phyloP scores from a whole-genome alignment of 2,797 vertebrate species.

The Macropodus opercularis region DNA sequence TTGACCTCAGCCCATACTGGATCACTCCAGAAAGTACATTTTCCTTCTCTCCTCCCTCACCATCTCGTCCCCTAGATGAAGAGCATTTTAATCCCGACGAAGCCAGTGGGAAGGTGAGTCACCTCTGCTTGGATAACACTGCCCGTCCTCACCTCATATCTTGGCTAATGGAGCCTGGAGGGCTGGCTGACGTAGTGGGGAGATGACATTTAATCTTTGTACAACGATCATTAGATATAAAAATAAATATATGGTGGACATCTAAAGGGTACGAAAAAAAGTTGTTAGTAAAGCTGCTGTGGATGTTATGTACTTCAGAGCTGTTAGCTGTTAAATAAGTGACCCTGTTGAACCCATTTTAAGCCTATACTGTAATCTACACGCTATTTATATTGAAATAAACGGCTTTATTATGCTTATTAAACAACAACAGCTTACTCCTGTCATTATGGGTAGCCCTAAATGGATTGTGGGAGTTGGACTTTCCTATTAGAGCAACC shows the following conservation, averaged over 20 bases:
- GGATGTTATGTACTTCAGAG: no score
- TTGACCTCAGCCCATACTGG: slow-evolving; percentile 52
- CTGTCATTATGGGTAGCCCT: slow-evolving; percentile 36
- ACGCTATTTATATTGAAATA: slow-evolving; percentile 19
- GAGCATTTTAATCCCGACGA: slow-evolving; percentile 62
- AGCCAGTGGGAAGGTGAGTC: slow-evolving; percentile 67
- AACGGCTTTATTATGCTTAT: slow-evolving; percentile 27
- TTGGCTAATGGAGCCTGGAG: slow-evolving; percentile 70
- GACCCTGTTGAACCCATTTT: slow-evolving; percentile 12
- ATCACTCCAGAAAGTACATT: slow-evolving; percentile 6
- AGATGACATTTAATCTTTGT: slow-evolving; percentile 54
- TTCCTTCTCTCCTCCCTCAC: slow-evolving; percentile 8
- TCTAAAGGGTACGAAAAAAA: slow-evolving; percentile 22
- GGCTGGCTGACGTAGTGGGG: slow-evolving; percentile 39
- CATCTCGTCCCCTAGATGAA: slow-evolving; percentile 44
- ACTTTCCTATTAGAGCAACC: slow-evolving; percentile 37
- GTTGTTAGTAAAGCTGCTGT: not conserved
- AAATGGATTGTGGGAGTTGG: slow-evolving; percentile 65
- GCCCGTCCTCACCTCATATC: slow-evolving; percentile 67
- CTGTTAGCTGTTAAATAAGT: not conserved
- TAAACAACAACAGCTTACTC: not conserved
- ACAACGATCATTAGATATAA: slow-evolving; percentile 46
- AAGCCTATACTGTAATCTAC: slow-evolving; percentile 3
- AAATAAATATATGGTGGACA: not conserved
- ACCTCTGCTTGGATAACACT: slow-evolving; percentile 69